Base-by-base conservation (phyloP, 64 coral and sea anemone species). In the Pocillopora damicornis region DNA sequence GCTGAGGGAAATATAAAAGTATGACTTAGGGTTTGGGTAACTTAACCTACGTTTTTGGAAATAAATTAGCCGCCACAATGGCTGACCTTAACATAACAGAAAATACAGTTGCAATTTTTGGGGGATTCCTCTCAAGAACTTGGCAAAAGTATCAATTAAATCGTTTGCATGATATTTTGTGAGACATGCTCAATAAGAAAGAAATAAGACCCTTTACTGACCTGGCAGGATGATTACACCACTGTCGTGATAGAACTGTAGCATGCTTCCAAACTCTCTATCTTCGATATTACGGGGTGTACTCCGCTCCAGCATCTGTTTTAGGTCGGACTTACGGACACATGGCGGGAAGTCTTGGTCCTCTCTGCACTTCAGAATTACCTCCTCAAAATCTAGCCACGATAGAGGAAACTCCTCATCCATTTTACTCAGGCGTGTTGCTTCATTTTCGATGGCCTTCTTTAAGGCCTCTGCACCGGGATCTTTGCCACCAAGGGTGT, bases 381-480 rank as follows among this genome's bases (percentile, higher is more conserved):
- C 68, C 37, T 95, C 93, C 78, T 95, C 93, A 66, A 91, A 89
- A 58, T 95, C 89, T 45, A 95, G 86, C 93, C 93, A 95, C 38
- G 62, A 15, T 0, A 92, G 73, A 1, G 90, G 93, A 16, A 92
- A 63, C 35, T 95, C 85, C 17, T 95, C 86, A 26, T 90, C 73
- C 14, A 82, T 63, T 4, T 71, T 66, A 16, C 20, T 36, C 30
- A 88, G 75, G 1, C 86, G 69, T 16, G 80, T 86, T 0, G 89
- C 89, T 57, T 95, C 93, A 13, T 80, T 73, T 12, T 95, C 89
- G 35, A 95, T 95, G 35, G 81, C 58, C 11, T 79, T 86, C 64
- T 74, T 89, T 1, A 95, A 37, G 6, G 83, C 15, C 59, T 14
- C 60, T 20, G 80, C 86, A 14, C 93, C 86, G 11, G 66, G 57